A percentile compares a stretch with the other conserved stretches of the same genome.
phyloP scores from a whole-genome alignment of 2,888 invertebrate genomes.

The Desoria tigrina region DNA sequence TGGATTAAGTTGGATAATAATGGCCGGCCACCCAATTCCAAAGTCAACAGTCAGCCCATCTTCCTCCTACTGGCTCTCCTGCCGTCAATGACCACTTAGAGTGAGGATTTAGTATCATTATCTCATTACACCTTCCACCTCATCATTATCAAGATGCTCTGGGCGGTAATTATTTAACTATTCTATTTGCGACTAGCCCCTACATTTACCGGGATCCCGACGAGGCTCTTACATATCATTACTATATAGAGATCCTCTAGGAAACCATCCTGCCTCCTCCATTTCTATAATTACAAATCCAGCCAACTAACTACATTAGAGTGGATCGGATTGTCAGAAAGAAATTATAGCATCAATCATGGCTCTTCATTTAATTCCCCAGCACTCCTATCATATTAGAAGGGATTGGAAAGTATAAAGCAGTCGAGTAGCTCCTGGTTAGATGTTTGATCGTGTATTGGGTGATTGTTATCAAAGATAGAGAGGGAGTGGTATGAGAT shows the following conservation, averaged over 20 bases:
- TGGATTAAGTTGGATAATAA: conserved; percentile 6
- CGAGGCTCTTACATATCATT: no score
- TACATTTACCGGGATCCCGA: neutral
- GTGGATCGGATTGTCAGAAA: no score
- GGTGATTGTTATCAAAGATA: no score
- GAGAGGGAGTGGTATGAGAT: neutral
- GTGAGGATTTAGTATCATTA: conserved; percentile 1
- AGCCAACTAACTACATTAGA: no score
- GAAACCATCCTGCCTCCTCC: neutral
- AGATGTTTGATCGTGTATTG: neutral
- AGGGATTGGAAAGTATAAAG: no score
- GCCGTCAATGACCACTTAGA: conserved; percentile 13
- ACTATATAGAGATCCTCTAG: neutral
- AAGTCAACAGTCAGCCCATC: neutral
- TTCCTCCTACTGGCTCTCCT: neutral
- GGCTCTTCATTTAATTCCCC: no score
- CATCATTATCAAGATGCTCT: conserved; percentile 14
- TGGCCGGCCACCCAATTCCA: conserved; percentile 19
- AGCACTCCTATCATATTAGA: no score
- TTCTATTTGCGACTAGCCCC: conserved; percentile 15
- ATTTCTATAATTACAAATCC: neutral
- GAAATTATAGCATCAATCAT: no score
- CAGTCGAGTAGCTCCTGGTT: neutral
- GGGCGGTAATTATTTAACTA: neutral
- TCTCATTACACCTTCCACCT: conserved; percentile 8